These are phyloP conservation scores for Globicephala melas DNA, from an alignment of 2,113 vertebrate genomes.

Conservation along the genomic window DNA sequence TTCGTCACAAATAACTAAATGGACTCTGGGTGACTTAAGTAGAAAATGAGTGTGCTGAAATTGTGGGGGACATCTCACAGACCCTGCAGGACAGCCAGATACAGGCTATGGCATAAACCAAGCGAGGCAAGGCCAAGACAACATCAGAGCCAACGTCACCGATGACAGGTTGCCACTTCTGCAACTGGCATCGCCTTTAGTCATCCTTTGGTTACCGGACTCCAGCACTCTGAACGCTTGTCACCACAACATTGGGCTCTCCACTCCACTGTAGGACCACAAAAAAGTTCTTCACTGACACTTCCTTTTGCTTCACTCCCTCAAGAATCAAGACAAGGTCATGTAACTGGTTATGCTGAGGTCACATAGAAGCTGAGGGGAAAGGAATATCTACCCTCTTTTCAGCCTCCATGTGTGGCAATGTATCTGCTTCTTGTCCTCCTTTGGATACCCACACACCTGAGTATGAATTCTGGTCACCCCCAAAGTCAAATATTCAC, in stretches of 20 bases:
- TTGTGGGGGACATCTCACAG: neutral
- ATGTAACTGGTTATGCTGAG: neutral
- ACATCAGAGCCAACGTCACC: too few species aligned
- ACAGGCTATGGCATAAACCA: neutral
- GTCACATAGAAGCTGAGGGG: neutral
- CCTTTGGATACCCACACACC: neutral
- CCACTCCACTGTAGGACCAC: accelerated
- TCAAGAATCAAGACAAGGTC: neutral
- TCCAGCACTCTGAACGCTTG: neutral
- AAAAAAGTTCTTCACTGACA: neutral
- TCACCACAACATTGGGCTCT: neutral
- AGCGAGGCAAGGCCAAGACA: neutral
- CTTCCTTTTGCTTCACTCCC: neutral
- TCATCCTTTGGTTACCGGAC: neutral
- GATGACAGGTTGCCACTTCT: neutral
- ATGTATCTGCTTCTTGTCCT: neutral
- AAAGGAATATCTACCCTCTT: neutral
- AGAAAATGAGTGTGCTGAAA: neutral
- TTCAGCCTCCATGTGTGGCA: neutral
- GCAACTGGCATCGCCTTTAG: neutral
- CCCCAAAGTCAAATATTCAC: neutral
- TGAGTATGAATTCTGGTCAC: neutral
- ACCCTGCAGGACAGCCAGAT: neutral
- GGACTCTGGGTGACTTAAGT: neutral
- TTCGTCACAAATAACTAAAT: conserved; percentile 19